Evolutionary conservation across 2,888 invertebrate species (phyloP).

Genomic region (Pristionchus exspectatus): DNA sequence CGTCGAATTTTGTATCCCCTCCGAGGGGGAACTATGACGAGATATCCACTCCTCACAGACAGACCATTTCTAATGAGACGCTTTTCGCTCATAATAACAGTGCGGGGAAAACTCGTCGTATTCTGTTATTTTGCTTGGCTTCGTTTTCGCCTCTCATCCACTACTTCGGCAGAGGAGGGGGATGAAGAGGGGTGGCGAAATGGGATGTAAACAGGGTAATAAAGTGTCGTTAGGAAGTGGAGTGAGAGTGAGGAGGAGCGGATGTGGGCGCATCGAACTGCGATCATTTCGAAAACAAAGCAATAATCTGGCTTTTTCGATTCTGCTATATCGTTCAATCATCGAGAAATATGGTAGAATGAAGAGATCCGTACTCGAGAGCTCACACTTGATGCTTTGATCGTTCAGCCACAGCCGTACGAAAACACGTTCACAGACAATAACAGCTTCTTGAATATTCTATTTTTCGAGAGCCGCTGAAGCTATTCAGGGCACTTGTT

Average conservation of each 20-base stretch:
- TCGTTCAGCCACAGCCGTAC: not conserved
- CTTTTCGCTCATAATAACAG: not conserved
- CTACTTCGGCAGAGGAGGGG: not conserved
- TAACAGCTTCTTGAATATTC: not conserved
- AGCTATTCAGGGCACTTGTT: not conserved
- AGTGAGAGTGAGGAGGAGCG: not conserved
- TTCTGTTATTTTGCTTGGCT: not conserved
- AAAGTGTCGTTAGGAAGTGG: slow-evolving; percentile 34
- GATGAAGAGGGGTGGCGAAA: slow-evolving; percentile 32
- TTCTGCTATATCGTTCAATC: not conserved
- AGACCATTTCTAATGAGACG: not conserved
- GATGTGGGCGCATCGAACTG: not conserved
- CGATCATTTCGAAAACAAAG: not conserved
- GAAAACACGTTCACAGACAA: not conserved
- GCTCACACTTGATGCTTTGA: not conserved
- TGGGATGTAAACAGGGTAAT: slow-evolving; percentile 43
- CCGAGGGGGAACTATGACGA: not conserved
- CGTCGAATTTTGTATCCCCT: not conserved
- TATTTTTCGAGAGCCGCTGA: not conserved
- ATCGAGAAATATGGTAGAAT: not conserved
- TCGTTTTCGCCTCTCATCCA: not conserved
- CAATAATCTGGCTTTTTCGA: not conserved
- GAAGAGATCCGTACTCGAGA: not conserved
- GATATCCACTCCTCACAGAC: not conserved
- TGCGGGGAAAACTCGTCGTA: not conserved